phyloP scores from a whole-genome alignment of 2,888 invertebrate genomes.

The Eulithis testata region DNA sequence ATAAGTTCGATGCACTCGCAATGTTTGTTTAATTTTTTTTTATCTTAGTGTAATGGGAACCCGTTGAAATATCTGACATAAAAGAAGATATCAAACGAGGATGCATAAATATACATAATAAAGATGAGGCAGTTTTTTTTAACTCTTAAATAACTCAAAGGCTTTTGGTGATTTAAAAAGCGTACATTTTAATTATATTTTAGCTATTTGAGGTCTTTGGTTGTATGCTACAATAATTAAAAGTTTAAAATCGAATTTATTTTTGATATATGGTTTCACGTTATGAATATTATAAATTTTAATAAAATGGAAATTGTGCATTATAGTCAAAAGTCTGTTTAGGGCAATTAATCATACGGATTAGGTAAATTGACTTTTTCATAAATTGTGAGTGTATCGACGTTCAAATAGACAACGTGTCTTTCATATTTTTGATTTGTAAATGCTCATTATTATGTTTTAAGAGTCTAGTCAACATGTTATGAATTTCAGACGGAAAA shows the following conservation, averaged over 20 bases:
- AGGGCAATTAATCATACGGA: not conserved
- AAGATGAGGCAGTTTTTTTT: no score
- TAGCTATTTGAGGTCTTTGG: no score
- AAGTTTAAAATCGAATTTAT: no score
- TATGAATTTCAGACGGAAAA: conserved; percentile 73
- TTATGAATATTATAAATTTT: no score
- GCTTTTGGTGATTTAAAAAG: no score
- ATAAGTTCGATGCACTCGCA: conserved; percentile 65
- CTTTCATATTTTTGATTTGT: conserved; percentile 65
- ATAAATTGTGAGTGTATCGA: conserved; percentile 55
- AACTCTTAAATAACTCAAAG: no score
- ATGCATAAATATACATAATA: no score
- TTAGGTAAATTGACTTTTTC: conserved; percentile 1
- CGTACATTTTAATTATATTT: no score
- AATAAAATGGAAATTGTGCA: not conserved
- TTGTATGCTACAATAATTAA: no score
- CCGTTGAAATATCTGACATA: no score
- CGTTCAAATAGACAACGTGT: conserved; percentile 41
- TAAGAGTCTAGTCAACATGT: conserved; percentile 83
- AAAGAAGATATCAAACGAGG: no score
- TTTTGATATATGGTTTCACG: no score
- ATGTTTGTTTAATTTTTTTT: conserved; percentile 42
- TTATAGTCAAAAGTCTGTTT: not conserved
- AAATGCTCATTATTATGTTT: conserved; percentile 83
- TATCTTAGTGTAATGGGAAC: not conserved